Conservation (phyloP, 2,888 invertebrate species). For the Ctena decussata region DNA sequence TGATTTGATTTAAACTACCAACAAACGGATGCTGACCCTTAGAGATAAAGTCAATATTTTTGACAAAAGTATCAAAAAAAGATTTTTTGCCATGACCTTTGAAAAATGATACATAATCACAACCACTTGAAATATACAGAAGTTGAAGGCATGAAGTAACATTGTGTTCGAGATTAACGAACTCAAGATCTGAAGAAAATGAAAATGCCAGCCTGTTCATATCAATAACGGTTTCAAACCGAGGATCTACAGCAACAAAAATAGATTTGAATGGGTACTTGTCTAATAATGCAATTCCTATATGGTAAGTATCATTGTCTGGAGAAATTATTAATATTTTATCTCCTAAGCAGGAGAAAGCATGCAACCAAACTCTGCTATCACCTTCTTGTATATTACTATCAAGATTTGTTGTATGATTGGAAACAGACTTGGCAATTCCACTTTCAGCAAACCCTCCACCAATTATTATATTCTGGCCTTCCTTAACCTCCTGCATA, state of each 20-base stretch:
- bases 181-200: neutral
- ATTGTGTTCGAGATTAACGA: neutral
- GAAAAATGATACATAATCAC: too few relatives aligned
- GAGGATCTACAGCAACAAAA: neutral
- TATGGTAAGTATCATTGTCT: constrained; percentile 28
- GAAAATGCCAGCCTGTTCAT: neutral
- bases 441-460: neutral
- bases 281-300: neutral
- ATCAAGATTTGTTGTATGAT: neutral
- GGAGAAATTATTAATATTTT: neutral
- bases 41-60: neutral
- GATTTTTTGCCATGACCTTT: constrained; percentile 9
- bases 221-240: neutral
- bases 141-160: neutral
- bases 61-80: constrained; percentile 1
- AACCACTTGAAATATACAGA: constrained; percentile 5
- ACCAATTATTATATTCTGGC: neutral
- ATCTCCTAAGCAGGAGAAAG: neutral
- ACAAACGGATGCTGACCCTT: neutral
- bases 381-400: neutral
- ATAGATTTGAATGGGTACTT: neutral
- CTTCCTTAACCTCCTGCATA: too few relatives aligned
- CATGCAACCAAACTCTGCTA: constrained; percentile 13
- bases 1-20: neutral
- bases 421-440: neutral